Evolutionary conservation across 1,140 invertebrate species (phyloP).

Genomic region (Ceratosolen fusciceps): DNA sequence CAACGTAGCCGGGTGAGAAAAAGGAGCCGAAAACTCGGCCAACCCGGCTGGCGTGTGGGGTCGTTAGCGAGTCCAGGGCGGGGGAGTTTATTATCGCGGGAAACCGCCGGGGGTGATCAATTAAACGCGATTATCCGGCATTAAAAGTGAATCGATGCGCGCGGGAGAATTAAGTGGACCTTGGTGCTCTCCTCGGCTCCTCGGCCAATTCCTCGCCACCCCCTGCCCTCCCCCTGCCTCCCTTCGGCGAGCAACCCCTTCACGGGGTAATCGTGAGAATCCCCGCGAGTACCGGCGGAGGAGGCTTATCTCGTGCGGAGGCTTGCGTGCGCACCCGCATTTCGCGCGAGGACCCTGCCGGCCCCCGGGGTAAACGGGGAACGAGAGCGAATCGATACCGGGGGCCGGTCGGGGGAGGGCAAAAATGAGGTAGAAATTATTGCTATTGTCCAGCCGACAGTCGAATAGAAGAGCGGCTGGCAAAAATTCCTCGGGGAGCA

Average conservation of each 20-base stretch:
- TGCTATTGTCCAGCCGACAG: neutral
- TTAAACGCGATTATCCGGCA: constrained; percentile 67
- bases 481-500: neutral
- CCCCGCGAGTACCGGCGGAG: neutral
- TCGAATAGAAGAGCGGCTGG: neutral
- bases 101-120: constrained; percentile 58
- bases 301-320: neutral
- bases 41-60: neutral
- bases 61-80: neutral
- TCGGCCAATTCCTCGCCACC: too few species aligned
- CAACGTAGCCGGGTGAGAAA: too few species aligned
- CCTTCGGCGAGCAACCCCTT: neutral
- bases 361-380: neutral
- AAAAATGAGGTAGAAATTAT: constrained; percentile 14
- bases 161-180: constrained; percentile 54
- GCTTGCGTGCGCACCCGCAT: constrained; percentile 16
- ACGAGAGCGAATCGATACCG: neutral
- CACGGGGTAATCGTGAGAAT: constrained; percentile 40
- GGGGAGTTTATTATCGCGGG: neutral
- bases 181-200: neutral
- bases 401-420: neutral
- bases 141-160: constrained; percentile 64
- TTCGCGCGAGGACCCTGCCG: neutral
- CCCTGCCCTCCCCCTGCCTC: too few species aligned
- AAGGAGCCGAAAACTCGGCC: neutral